Evolutionary conservation across 2,888 invertebrate genomes (phyloP).

Genomic region (Napeogenes sylphis): DNA sequence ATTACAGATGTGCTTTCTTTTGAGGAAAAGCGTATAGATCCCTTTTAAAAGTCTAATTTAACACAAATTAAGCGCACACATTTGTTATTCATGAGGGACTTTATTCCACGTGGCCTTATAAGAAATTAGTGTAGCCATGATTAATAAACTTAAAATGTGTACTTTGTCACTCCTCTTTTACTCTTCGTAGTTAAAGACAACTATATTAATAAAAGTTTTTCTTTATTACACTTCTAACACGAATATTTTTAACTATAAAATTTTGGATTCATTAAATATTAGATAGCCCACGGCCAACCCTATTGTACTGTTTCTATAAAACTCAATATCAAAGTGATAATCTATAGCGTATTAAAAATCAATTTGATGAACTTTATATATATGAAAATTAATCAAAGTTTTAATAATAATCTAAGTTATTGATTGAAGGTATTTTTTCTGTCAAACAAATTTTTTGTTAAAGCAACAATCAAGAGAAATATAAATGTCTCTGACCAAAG

Average conservation of each 20-base stretch:
- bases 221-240: background rate
- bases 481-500: no score
- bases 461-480: no score
- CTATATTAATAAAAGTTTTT: background rate
- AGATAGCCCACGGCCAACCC: no score
- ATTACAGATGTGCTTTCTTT: conserved; percentile 35
- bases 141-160: conserved; percentile 24
- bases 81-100: conserved; percentile 57
- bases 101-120: conserved; percentile 40
- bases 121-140: conserved; percentile 44
- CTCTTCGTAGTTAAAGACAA: background rate
- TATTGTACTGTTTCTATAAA: no score
- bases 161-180: background rate
- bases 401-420: no score
- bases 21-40: conserved; percentile 42
- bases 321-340: no score
- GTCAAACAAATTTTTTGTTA: no score
- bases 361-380: no score
- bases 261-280: no score
- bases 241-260: background rate
- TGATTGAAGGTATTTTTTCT: no score
- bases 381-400: no score
- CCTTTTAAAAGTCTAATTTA: conserved; percentile 57
- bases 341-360: no score
- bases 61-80: conserved; percentile 57